Conservation (phyloP, 2,797 vertebrate genomes). For the Leptoclinus maculatus region DNA sequence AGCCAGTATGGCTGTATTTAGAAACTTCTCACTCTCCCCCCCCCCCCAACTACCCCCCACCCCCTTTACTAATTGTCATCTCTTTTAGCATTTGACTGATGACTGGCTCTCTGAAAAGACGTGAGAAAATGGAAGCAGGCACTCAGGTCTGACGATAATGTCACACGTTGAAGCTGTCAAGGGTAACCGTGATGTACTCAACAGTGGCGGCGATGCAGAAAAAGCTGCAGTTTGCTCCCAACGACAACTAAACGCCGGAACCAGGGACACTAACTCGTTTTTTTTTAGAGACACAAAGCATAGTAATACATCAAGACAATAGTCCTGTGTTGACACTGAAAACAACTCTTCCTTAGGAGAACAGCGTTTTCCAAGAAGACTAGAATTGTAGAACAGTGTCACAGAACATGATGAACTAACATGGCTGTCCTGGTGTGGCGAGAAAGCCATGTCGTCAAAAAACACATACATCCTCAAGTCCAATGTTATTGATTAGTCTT, state of each 20-base stretch:
- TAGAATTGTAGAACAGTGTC: neutral
- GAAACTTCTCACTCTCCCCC: conserved; percentile 79
- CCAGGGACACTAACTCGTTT: neutral
- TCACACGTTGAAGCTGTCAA: conserved; percentile 70
- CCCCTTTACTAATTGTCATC: conserved; percentile 76
- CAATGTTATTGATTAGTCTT: conserved; percentile 67
- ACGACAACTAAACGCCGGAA: conserved; percentile 44
- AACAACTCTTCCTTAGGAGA: neutral
- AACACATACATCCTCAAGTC: conserved; percentile 44
- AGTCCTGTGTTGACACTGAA: neutral
- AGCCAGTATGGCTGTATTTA: conserved; percentile 81
- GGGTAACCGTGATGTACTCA: conserved; percentile 57
- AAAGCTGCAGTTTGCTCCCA: conserved; percentile 31
- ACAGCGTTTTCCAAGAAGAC: conserved; percentile 1
- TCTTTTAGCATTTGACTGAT: conserved; percentile 78
- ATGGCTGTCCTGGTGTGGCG: conserved; percentile 23
- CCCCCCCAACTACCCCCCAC: conserved; percentile 27
- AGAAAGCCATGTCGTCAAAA: conserved; percentile 23
- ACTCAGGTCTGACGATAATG: conserved; percentile 64
- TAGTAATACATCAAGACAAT: conserved; percentile 10
- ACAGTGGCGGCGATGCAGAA: conserved; percentile 17
- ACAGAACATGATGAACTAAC: conserved; percentile 13
- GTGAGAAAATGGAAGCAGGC: conserved; percentile 54
- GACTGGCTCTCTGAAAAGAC: conserved; percentile 72
- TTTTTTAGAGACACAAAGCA: neutral